Percentiles rank a stretch among this genome's conserved stretches.
phyloP scores from a whole-genome alignment of 1,140 invertebrate species.

The Cardiocondyla obscurior region DNA sequence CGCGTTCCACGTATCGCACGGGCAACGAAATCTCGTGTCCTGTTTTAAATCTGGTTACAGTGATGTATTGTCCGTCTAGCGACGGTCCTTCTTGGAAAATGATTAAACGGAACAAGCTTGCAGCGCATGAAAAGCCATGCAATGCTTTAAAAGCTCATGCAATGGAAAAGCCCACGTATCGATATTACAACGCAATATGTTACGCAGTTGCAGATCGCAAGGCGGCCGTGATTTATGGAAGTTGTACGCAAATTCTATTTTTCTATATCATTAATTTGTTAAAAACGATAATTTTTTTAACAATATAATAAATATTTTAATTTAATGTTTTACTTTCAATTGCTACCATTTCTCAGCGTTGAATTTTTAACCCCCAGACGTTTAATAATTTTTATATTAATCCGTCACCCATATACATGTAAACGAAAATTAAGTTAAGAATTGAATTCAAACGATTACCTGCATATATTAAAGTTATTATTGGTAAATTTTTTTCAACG shows the following conservation, averaged over 20 bases:
- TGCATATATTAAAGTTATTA: not conserved
- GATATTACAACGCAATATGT: slow-evolving; percentile 17
- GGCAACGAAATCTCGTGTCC: slow-evolving; percentile 62
- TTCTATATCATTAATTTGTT: not conserved
- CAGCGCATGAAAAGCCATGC: slow-evolving; percentile 43
- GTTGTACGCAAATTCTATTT: not conserved
- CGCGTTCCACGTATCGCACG: slow-evolving; percentile 61
- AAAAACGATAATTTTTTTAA: not conserved
- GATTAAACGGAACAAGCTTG: slow-evolving; percentile 49
- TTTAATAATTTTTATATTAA: not conserved
- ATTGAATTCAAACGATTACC: not conserved
- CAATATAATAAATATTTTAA: not conserved
- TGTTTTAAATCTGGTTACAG: slow-evolving; percentile 72
- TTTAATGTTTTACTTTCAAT: not conserved
- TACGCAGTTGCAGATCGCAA: not conserved
- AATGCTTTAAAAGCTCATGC: slow-evolving; percentile 41
- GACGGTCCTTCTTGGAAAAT: slow-evolving; percentile 52
- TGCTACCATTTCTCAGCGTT: not conserved
- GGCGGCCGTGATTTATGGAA: slow-evolving; percentile 28
- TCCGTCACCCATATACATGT: no score
- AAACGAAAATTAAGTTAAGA: not conserved
- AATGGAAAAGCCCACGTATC: slow-evolving; percentile 15
- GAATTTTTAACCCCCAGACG: not conserved
- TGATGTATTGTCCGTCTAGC: slow-evolving; percentile 69
- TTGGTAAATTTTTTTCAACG: not conserved